Base-by-base conservation (phyloP, 1,140 invertebrate species). In the Acyrthosiphon pisum region DNA sequence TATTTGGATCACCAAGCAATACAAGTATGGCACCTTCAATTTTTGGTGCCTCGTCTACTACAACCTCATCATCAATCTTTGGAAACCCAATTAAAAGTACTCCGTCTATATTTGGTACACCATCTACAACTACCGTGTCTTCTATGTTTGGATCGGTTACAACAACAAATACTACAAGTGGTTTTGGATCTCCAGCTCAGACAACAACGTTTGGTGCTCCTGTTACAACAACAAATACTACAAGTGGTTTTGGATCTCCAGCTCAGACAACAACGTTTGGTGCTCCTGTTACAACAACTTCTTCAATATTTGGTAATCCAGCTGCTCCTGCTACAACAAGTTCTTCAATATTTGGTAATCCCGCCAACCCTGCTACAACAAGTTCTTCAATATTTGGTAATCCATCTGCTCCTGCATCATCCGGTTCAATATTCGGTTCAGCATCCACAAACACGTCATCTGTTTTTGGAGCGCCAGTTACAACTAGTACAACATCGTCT, bases 121-220 rank as follows among this genome's bases (percentile, higher is more conserved):
- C 91, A 11, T 48, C 91, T 35, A 30, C 81, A 44, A 93, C 76
- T 22, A 93, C 46, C 11, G 50, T 48, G 26, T 81, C 90, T 48
- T 83, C 91, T 37, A 86, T 84, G n/a, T 93, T 93, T 93, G 91
- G 81, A 93, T 84, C 90, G 83, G 18, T 83, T 56, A 44, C 91
- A 56, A 93, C 91, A 86, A 86, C 46, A 50, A 88, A 53, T 50
- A 53, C 44, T 44, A 68, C 89, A 44, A 35, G 89, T 60, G 53
- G 53, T n/a, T 90, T 90, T 90, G 89, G 89, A 44, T 68, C 53
- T 44, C 8, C 37, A 90, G 50, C 56, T 22, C 89, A 90, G 30
- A 90, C 89, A 14, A 46, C 88, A 90, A 44, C 89, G 7, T 90
- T 90, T 90, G 89, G 89, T 68, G 44, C 56, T 44, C 8, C 87